phyloP scores from a whole-genome alignment of 2,113 vertebrate species.

The Amia ocellicauda region DNA sequence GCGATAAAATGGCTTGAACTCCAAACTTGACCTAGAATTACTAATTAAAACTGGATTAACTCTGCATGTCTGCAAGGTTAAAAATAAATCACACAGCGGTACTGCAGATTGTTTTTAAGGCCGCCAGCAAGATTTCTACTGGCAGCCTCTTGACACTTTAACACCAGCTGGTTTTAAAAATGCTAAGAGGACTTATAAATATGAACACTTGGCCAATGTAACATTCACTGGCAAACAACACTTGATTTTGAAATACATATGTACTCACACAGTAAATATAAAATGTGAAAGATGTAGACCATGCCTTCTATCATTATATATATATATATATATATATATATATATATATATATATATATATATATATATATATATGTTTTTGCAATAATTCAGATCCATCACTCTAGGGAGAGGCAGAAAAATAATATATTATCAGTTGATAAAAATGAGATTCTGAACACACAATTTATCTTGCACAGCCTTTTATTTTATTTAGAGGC shows the following conservation, averaged over 20 bases:
- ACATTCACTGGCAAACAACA: neutral
- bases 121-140: conserved; percentile 5
- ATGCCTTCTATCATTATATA: neutral
- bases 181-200: neutral
- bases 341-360: too few relatives aligned
- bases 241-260: neutral
- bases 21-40: conserved; percentile 18
- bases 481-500: neutral
- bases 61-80: conserved; percentile 20
- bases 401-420: neutral
- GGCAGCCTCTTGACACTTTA: neutral
- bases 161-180: neutral
- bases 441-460: neutral
- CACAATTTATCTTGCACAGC: too few relatives aligned
- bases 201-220: neutral
- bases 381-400: too few relatives aligned
- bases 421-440: neutral
- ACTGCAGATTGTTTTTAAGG: neutral
- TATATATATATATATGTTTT: too few relatives aligned
- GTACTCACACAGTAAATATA: neutral
- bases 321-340: too few relatives aligned
- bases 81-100: conserved; percentile 18
- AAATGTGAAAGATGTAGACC: too few relatives aligned
- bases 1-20: conserved; percentile 6
- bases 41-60: conserved; percentile 31